Evolutionary conservation across 2,797 vertebrate genomes (phyloP), one percentile per base, ranked within the genome.

Genomic region (Lepus townsendii): DNA sequence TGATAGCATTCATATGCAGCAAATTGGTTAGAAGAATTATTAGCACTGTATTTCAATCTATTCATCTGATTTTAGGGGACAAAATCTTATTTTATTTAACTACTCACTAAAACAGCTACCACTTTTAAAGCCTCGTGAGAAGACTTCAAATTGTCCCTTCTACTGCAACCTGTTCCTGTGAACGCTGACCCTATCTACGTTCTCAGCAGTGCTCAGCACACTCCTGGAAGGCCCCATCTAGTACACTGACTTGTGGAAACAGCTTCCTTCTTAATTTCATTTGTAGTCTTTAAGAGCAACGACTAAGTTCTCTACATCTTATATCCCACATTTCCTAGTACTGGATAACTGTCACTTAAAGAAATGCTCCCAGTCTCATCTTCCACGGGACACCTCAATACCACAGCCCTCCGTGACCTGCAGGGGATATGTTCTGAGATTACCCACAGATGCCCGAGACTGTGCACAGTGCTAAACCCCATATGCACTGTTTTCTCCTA

Each of bases 141-240:
- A 89, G 50, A 3, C 60, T 76, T 85, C 52, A 30, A 94, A 38
- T 52, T 24, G 7, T 60, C 38, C 66, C 35, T 19, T 83, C 60
- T 16, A 66, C 7, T 0, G 0, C 8, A 38, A 0, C 5, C 11
- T 35, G 26, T 30, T 26, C 54, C 20, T 1, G 22, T 71, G 68
- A 93, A 38, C 27, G 24, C 60, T 71, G 42, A 92, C 75, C 82
- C 65, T 72, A 54, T 66, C 35, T 87, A 88, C 73, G 86, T 96
- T 38, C 63, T 88, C 47, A n/a, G 54, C 2, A 54, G 54, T 54
- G 54, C 7, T 17, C 1, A 86, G 65, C 5, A 71, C 32, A 82
- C 80, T 83, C 78, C 88, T 71, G 20, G 72, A 83, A 73, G 32
- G 6, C 14, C 30, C 17, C 4, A 10, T 2, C 27, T 69, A 52